Base-by-base conservation (phyloP, 2,888 invertebrate species). In the Polymixis flavicincta region DNA sequence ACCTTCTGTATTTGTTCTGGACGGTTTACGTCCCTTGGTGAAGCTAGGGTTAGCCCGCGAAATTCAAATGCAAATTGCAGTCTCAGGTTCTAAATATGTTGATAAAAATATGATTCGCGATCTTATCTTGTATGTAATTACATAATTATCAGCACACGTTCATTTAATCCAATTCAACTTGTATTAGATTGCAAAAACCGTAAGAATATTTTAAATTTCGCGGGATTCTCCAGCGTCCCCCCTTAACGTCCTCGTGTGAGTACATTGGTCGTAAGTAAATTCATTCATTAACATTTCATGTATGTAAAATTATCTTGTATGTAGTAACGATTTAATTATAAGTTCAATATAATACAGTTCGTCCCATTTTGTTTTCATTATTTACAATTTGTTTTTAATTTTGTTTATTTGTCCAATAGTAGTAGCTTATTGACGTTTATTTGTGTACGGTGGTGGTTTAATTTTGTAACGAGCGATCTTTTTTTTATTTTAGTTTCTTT, bases 251-350 rank as follows among this genome's bases (percentile, higher is more conserved):
- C 1, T 19, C 14, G 48, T 76, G 71, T 81, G 85, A 85, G 85
- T 84, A 78, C 77, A 87, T 87, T 85, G 74, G 28, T 60, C 8
- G n/a, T 72, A 52, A 52, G 8, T 69, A 75, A 54, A 71, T 45
- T n/a, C n/a, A n/a, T n/a, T n/a, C n/a, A n/a, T n/a, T 9, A 57
- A 70, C n/a, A 60, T 37, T 50, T 57, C n/a, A 69, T 45, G 32
- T 63, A 69, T 45, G 32, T 63, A 70, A 73, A 60, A 69, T 60
- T 87, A 86, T 89, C 90, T 91, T 91, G 91, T 91, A 90, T 91
- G 90, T 90, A 88, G 80, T 84, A 86, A 85, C 59, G 76, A 68
- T 83, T 78, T 84, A 82, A 80, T 74, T 77, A 74, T 86, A 82
- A 83, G 80, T 84, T n/a, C n/a, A n/a, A n/a, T n/a, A n/a, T n/a